Base-by-base conservation (phyloP, 2,888 invertebrate genomes). In the Pseudolycoriella hygida region DNA sequence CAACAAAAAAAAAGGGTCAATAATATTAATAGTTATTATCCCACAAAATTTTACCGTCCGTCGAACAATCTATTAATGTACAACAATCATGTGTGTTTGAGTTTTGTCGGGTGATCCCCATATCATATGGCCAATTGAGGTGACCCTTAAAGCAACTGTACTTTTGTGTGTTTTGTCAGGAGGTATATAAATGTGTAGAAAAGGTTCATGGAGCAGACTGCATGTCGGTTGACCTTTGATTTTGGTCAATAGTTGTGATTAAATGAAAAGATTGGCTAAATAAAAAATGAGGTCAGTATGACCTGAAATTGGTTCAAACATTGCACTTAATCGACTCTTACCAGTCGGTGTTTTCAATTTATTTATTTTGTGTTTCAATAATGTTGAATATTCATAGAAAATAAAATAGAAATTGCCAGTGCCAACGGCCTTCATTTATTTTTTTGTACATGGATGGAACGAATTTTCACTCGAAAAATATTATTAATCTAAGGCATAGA, bases 11-110 rank as follows among this genome's bases (percentile, higher is more conserved):
- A 34, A 34, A 34, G 34, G 34, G 34, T 34, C 34, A 34, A 34
- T 34, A 34, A 14, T 34, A 34, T 34, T 34, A 34, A 34, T 34
- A 34, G 34, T 34, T 34, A 34, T 34, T 34, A 34, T 34, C 34
- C 34, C 34, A 34, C 34, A 34, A 34, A 34, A 34, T 12, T 34
- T 34, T 34, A 34, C 34, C 34, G 34, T 34, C 34, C 34, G 34
- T 34, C 15, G 34, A 34, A 14, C 15, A 34, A 34, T 34, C 34
- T 34, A 34, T 34, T 34, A 34, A 34, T 34, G 34, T 34, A 34
- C n/a, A 12, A 34, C 25, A 25, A 25, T 25, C 25, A 25, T 25
- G 25, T 25, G 25, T 25, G 25, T 25, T 25, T 25, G 25, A 25
- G 25, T 25, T 25, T 12, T 34, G 15, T 34, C 15, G 15, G 12